Conservation (phyloP, 2,797 vertebrate species). For the Lutjanus campechanus region DNA sequence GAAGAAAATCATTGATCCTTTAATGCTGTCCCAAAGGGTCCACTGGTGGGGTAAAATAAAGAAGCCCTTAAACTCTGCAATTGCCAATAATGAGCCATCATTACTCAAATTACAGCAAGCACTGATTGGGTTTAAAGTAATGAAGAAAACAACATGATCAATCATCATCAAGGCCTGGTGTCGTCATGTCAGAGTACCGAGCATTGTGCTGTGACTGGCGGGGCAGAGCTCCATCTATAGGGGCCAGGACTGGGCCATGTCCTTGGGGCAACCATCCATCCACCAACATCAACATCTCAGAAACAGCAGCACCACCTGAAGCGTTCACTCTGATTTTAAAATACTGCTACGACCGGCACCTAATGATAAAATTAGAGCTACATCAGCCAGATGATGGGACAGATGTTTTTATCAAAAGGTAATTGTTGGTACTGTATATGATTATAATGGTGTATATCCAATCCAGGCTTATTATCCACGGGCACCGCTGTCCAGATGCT, state of each 20-base stretch:
- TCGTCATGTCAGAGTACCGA: constrained; percentile 87
- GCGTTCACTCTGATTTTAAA: constrained; percentile 54
- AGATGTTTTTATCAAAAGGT: constrained; percentile 59
- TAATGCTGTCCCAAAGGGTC: constrained; percentile 86
- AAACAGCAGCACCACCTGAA: constrained; percentile 55
- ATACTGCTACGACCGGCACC: constrained; percentile 17
- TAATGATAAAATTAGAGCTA: constrained; percentile 46
- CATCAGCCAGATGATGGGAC: constrained; percentile 50
- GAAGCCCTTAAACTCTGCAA: constrained; percentile 96
- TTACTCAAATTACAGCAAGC: constrained; percentile 99
- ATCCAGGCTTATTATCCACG: constrained; percentile 56
- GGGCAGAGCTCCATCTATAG: constrained; percentile 91
- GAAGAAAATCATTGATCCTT: constrained; percentile 82
- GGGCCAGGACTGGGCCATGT: constrained; percentile 76
- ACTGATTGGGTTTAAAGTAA: constrained; percentile 99
- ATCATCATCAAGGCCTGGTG: constrained; percentile 96
- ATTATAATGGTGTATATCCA: constrained; percentile 47
- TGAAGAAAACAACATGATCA: constrained; percentile 99
- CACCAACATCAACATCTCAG: constrained; percentile 73
- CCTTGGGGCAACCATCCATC: constrained; percentile 81
- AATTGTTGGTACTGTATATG: constrained; percentile 47
- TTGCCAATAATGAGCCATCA: constrained; percentile 99
- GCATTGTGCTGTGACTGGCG: constrained; percentile 81
- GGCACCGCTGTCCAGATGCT: constrained; percentile 60
- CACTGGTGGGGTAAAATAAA: constrained; percentile 89